A percentile compares a stretch with the other conserved stretches of the same genome.
phyloP scores from a whole-genome alignment of 2,888 invertebrate genomes.

The Caenorhabditis macrosperma region DNA sequence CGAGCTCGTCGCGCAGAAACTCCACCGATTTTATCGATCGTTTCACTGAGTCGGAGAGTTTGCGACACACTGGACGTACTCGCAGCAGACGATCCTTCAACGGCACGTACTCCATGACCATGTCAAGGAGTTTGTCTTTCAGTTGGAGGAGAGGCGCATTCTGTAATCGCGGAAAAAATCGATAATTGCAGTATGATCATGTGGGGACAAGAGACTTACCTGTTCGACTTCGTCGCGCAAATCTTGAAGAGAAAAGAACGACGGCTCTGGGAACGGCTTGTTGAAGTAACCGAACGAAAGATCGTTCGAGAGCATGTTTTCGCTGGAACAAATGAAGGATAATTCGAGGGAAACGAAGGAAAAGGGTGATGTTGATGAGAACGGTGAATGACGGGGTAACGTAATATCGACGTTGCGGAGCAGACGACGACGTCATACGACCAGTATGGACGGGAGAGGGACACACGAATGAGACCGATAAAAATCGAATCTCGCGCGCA shows the following conservation, averaged over 20 bases:
- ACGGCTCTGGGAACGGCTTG: background rate
- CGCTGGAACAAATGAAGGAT: background rate
- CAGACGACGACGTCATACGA: background rate
- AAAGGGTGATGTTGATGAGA: too few relatives aligned
- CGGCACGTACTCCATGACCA: slow-evolving; percentile 58
- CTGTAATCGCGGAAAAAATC: slow-evolving; percentile 14
- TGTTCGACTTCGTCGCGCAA: slow-evolving; percentile 4
- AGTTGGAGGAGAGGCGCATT: slow-evolving; percentile 51
- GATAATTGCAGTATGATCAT: background rate
- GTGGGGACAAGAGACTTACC: background rate
- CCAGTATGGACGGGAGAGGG: background rate
- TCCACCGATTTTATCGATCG: slow-evolving; percentile 59
- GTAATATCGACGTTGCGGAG: too few relatives aligned
- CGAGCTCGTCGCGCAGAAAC: slow-evolving; percentile 61
- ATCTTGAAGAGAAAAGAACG: slow-evolving; percentile 20
- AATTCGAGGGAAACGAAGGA: background rate
- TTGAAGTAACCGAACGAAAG: background rate
- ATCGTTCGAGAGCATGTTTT: background rate
- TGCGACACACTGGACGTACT: slow-evolving; percentile 47
- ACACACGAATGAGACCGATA: background rate
- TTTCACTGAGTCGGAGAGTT: slow-evolving; percentile 52
- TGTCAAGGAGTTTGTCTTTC: slow-evolving; percentile 41
- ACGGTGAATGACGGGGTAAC: too few relatives aligned
- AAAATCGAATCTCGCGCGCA: slow-evolving; percentile 2
- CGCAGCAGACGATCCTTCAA: slow-evolving; percentile 54